Percentiles rank a stretch among this genome's conserved stretches.
phyloP scores from a whole-genome alignment of 2,113 vertebrate species.

The Hyaena hyaena region DNA sequence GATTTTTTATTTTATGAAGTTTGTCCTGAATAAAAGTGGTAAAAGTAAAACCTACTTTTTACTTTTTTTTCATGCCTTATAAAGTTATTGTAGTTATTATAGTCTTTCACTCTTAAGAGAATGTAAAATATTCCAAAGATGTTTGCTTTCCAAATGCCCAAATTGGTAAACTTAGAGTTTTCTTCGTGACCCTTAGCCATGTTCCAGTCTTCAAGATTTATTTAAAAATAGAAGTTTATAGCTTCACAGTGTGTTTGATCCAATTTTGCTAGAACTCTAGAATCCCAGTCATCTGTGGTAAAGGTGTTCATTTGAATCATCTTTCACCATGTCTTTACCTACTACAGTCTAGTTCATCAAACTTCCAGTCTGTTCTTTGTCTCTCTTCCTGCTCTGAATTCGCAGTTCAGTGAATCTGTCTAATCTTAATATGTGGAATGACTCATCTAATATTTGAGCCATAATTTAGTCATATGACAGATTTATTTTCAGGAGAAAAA shows the following conservation, averaged over 20 bases:
- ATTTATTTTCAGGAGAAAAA: not conserved
- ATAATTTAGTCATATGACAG: not conserved
- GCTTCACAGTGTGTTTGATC: not conserved
- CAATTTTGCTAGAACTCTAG: not conserved
- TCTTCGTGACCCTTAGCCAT: not conserved
- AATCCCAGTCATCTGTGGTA: not conserved
- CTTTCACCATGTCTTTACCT: not conserved
- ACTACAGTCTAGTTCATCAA: not conserved
- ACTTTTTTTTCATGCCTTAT: not conserved
- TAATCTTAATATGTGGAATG: not conserved
- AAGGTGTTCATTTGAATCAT: not conserved
- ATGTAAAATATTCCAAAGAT: not conserved
- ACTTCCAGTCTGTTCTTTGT: not conserved
- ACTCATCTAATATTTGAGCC: not conserved
- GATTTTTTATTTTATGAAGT: not conserved
- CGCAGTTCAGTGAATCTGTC: not conserved
- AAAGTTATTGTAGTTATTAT: not conserved
- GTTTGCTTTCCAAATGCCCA: not conserved
- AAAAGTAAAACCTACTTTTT: not conserved
- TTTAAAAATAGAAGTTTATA: not conserved
- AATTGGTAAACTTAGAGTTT: not conserved
- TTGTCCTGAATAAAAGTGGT: not conserved
- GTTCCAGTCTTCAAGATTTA: not conserved
- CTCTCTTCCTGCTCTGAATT: not conserved
- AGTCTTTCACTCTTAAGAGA: not conserved